phyloP scores from a whole-genome alignment of 2,888 invertebrate genomes.

The Hartigia nigra region DNA sequence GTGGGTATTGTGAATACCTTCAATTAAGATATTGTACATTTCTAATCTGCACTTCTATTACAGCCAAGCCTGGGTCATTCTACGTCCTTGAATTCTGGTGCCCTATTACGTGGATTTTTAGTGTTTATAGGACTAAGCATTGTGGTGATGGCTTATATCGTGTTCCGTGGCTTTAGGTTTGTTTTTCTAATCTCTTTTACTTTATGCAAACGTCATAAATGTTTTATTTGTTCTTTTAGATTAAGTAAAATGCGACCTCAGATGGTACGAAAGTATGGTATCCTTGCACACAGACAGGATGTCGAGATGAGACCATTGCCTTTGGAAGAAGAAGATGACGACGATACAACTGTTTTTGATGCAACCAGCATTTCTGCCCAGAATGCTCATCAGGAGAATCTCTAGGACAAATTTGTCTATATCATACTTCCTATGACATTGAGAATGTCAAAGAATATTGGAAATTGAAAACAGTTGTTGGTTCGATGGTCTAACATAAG shows the following conservation, averaged over 20 bases:
- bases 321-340: constrained; percentile 66
- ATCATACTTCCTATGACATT: not conserved
- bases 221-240: constrained; percentile 37
- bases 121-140: constrained; percentile 62
- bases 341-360: constrained; percentile 65
- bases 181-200: not conserved
- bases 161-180: constrained; percentile 58
- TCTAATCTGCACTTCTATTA: constrained; percentile 3
- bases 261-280: constrained; percentile 65
- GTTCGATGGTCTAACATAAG: constrained; percentile 2
- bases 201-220: not conserved
- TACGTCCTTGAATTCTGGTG: constrained; percentile 53
- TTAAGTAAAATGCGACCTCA: constrained; percentile 60
- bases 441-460: not conserved
- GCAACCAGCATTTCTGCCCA: constrained; percentile 49
- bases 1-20: constrained; percentile 23
- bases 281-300: constrained; percentile 64
- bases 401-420: not conserved
- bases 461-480: not conserved
- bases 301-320: constrained; percentile 66
- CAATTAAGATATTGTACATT: not conserved
- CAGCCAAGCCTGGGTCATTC: constrained; percentile 33
- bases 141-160: constrained; percentile 57
- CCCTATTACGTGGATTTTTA: constrained; percentile 60
- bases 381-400: constrained; percentile 36